Evolutionary conservation across 1,140 invertebrate species (phyloP).

Genomic region (Meloidogyne floridensis): DNA sequence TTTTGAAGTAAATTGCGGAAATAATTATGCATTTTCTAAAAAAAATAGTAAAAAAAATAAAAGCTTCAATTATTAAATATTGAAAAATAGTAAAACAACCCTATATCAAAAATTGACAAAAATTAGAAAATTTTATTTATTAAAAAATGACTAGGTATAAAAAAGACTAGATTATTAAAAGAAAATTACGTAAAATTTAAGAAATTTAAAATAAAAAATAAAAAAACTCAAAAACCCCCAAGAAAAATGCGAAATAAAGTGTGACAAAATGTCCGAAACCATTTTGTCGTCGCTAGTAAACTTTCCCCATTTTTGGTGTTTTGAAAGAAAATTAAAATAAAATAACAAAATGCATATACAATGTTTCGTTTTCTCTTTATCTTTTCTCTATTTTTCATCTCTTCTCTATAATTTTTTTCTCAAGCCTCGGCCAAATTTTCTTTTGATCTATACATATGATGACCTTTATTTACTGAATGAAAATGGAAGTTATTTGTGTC

Average conservation of each 20-base stretch:
- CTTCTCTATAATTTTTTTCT: background rate
- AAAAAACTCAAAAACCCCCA: background rate
- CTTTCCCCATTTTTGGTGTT: background rate
- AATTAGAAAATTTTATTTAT: background rate
- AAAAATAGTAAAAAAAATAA: background rate
- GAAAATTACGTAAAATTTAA: background rate
- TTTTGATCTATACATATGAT: slow-evolving; percentile 21
- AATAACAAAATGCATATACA: no score
- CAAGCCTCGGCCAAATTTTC: slow-evolving; percentile 23
- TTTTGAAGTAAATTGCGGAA: background rate
- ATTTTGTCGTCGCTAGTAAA: background rate
- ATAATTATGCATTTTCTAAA: background rate
- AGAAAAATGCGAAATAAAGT: no score
- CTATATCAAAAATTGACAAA: background rate
- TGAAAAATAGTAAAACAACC: background rate
- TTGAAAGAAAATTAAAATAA: background rate
- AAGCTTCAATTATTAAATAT: background rate
- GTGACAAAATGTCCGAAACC: no score
- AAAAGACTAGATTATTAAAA: no score
- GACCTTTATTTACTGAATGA: slow-evolving; percentile 25
- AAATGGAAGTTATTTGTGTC: slow-evolving; percentile 31
- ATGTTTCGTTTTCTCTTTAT: background rate
- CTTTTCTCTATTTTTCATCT: background rate
- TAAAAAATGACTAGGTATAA: background rate
- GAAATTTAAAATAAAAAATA: background rate